These are phyloP conservation scores for Emydocephalus ijimae DNA, from an alignment of 2,113 vertebrate genomes.

Conservation along the genomic window DNA sequence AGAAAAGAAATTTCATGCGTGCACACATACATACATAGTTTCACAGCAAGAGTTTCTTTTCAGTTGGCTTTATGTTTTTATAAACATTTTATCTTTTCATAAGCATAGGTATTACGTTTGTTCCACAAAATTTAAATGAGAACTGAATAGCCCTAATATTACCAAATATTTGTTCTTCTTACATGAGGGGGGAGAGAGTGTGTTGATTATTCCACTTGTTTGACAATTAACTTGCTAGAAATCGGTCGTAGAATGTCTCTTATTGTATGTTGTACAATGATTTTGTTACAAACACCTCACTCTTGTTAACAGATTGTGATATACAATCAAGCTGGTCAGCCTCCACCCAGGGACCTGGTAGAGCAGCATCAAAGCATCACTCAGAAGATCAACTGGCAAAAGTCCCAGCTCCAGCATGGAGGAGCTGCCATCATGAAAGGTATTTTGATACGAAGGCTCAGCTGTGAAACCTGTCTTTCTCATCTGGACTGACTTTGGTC, in stretches of 20 bases:
- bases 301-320: constrained; percentile 69
- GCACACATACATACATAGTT: background rate
- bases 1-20: background rate
- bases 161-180: background rate
- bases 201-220: background rate
- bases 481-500: background rate
- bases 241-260: background rate
- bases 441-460: constrained; percentile 38
- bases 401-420: constrained; percentile 75
- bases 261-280: too few relatives aligned
- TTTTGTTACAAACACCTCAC: too few relatives aligned
- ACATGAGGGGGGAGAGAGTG: background rate
- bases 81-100: background rate
- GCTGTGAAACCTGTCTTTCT: background rate
- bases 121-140: background rate
- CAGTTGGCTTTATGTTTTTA: background rate
- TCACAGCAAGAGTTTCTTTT: background rate
- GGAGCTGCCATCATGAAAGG: constrained; percentile 72
- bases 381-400: constrained; percentile 83
- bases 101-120: background rate
- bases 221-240: background rate
- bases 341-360: constrained; percentile 73
- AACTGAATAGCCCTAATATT: background rate
- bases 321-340: constrained; percentile 70
- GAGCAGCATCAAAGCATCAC: constrained; percentile 75